phyloP scores from a whole-genome alignment of 2,113 vertebrate genomes.

The Etheostoma cragini region DNA sequence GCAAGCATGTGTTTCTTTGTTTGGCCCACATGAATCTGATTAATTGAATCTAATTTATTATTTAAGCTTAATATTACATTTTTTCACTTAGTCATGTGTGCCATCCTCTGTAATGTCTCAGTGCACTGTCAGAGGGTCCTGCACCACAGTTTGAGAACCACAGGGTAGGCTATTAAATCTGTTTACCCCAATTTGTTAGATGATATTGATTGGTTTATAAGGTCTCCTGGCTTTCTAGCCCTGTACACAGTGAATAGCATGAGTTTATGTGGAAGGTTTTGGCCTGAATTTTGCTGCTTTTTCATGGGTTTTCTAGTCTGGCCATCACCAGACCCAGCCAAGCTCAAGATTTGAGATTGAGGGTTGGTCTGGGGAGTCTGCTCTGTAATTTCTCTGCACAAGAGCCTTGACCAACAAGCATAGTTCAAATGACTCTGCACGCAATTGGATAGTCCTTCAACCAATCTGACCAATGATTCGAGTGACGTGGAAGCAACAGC shows the following conservation, averaged over 20 bases:
- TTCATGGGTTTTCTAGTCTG: too few species aligned
- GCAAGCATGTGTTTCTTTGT: background rate
- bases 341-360: too few species aligned
- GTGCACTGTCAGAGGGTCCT: background rate
- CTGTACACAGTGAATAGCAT: background rate
- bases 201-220: background rate
- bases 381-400: too few species aligned
- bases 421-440: too few species aligned
- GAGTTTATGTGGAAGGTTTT: slow-evolving; percentile 12
- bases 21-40: slow-evolving; percentile 1
- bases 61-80: background rate
- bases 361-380: too few species aligned
- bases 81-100: background rate
- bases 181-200: background rate
- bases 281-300: background rate
- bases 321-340: too few species aligned
- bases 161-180: background rate
- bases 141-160: background rate
- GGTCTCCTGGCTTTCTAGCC: background rate
- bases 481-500: too few species aligned
- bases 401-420: too few species aligned
- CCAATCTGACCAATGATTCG: too few species aligned
- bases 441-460: too few species aligned
- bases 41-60: background rate
- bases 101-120: background rate